phyloP scores from a whole-genome alignment of 2,888 invertebrate species.

The Phanerotoma sp. region DNA sequence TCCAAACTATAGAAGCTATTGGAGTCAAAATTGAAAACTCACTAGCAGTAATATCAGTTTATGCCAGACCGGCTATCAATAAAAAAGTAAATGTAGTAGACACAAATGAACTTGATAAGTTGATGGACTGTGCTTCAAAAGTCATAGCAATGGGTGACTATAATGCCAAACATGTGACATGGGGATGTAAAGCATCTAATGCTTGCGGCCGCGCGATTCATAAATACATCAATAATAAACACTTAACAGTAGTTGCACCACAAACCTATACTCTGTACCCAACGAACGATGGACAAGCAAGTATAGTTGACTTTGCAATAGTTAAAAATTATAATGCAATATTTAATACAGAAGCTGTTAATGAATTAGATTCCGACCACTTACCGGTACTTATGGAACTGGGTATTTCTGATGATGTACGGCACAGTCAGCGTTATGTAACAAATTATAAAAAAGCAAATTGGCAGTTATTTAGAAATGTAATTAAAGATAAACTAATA shows the following conservation, averaged over 20 bases:
- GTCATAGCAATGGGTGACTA: constrained; percentile 24
- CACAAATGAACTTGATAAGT: constrained; percentile 18
- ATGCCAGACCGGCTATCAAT: constrained; percentile 17
- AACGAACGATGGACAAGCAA: neutral
- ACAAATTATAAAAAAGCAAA: constrained; percentile 1
- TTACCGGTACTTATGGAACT: neutral
- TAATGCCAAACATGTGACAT: constrained; percentile 29
- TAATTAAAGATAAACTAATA: too few species aligned
- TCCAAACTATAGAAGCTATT: constrained; percentile 11
- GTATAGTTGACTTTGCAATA: neutral
- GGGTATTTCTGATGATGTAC: neutral
- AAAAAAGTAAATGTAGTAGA: neutral
- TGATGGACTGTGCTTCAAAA: constrained; percentile 9
- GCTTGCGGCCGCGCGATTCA: too few species aligned
- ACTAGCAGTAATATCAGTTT: constrained; percentile 9
- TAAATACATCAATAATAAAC: constrained; percentile 19
- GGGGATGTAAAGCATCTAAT: constrained; percentile 27
- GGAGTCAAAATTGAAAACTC: constrained; percentile 20
- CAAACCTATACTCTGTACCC: neutral
- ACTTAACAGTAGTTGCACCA: neutral
- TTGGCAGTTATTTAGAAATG: too few species aligned
- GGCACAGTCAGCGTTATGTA: neutral
- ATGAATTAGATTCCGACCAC: constrained; percentile 9
- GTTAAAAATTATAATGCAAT: neutral
- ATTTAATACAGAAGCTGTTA: neutral